Evolutionary conservation across 2,797 vertebrate genomes (phyloP), one percentile per base, ranked within the genome.

Genomic region (Sebastes kiyomatsui): DNA sequence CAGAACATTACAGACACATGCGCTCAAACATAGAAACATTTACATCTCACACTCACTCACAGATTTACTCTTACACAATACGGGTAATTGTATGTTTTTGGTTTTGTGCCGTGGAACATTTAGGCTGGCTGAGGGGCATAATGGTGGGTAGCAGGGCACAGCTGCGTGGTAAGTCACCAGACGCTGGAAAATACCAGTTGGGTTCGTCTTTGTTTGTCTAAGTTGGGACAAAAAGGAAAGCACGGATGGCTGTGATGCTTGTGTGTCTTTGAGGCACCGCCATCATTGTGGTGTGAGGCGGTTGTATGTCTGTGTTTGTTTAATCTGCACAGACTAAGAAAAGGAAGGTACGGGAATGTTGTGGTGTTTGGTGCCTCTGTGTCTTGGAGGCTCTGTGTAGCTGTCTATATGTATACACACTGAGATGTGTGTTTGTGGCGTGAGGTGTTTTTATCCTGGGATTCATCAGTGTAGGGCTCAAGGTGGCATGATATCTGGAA

Each of bases 231-330:
- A 77, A 82, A 88, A 87, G 71, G 72, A 90, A 84, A 91, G 80
- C 81, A 81, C 6, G 54, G 78, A 86, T 70, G 71, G 72, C 65
- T 75, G 75, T 59, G 62, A 79, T 89, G 78, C 67, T 71, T 84
- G 73, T 87, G 87, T 83, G 81, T 73, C 72, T 70, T 76, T 20
- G 52, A 72, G 87, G 69, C 83, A 87, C 85, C 86, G 83, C 86
- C 86, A 90, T 90, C 83, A 68, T 81, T 85, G 83, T 81, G 83
- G 79, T 22, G 2, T 2, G 20, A 79, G 77, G 68, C 85, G 73
- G 75, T 84, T 88, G 82, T 76, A 80, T 77, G 86, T 87, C 90
- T 92, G 72, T 88, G 87, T 92, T 90, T 92, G 85, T 92, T 87
- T 89, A 87, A 83, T 75, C 80, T 77, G 35, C 75, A 35, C 55